phyloP scores from a whole-genome alignment of 2,797 vertebrate species.

The Smutsia temminckii region DNA sequence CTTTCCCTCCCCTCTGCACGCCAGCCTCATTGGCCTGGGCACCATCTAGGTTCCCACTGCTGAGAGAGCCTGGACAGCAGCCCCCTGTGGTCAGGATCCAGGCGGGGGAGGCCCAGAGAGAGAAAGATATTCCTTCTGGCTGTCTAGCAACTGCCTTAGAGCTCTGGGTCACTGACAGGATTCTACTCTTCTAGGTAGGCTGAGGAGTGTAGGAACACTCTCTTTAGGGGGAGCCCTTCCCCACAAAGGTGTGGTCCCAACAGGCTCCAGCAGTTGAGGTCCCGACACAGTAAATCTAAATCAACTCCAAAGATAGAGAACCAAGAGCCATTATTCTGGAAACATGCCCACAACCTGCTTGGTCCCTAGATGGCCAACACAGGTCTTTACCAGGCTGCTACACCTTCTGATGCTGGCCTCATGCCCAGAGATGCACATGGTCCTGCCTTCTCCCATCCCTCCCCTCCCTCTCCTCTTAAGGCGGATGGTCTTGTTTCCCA shows the following conservation, averaged over 20 bases:
- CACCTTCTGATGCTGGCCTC: not conserved
- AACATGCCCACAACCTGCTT: not conserved
- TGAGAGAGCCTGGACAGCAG: not conserved
- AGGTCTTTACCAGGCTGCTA: not conserved
- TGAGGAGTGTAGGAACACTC: not conserved
- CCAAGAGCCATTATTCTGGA: not conserved
- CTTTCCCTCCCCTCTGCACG: rapidly evolving
- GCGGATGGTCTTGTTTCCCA: not conserved
- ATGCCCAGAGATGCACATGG: not conserved
- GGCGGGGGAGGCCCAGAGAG: not conserved
- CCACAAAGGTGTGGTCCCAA: not conserved
- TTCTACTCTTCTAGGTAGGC: not conserved
- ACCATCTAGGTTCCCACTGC: not conserved
- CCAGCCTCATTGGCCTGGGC: not conserved
- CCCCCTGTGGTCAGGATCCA: not conserved
- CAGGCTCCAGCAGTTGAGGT: not conserved
- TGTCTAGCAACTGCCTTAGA: not conserved
- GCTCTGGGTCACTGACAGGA: not conserved
- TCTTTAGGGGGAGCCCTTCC: not conserved
- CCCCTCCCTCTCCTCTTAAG: not conserved
- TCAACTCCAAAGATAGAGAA: not conserved
- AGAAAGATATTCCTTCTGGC: not conserved
- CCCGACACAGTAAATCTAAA: not conserved
- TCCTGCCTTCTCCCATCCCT: not conserved
- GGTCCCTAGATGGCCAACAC: not conserved